Base-by-base conservation (phyloP, 2,797 vertebrate genomes). In the Gobionotothen gibberifrons region DNA sequence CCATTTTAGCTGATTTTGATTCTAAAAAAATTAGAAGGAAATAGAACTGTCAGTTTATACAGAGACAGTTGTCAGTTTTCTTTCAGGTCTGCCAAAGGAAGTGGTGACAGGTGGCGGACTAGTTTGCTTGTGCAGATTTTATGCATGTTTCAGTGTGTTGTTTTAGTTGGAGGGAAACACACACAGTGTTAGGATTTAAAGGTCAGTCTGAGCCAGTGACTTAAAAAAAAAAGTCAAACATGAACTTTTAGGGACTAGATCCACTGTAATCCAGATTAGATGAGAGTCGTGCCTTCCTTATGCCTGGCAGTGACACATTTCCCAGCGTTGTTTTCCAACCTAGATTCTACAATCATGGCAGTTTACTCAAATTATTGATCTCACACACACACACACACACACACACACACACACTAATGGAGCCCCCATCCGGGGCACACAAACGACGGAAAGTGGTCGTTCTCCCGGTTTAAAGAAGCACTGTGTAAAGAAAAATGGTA, bases 231-330 rank as follows among this genome's bases (percentile, higher is more conserved):
- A 78, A 84, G 76, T 85, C 76, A 87, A 88, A 79, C 61, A 82
- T 67, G 44, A 79, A 76, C 78, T 77, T 58, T 61, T 55, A 65
- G 69, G 79, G 70, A 69, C 51, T 64, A 84, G 81, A 91, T 89
- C 79, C 76, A 82, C 72, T 68, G 40, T 87, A 90, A 91, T 91
- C 86, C 85, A 89, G 84, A 91, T 90, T 92, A 88, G 62, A 84
- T 56, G 72, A 53, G 52, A 72, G 80, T 48, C 59, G 22, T 82
- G 66, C 63, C 69, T 78, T 86, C 68, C 42, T 82, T 78, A 70
- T 26, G 62, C 44, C 52, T 49, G 22, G 74, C 52, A 1, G 13
- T 53, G 67, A 74, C 69, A 76, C 64, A 75, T 69, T 72, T 63
- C 72, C 70, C 58, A 79, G 65, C 63, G 73, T 63, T 52, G 44